phyloP scores from a whole-genome alignment of 1,140 invertebrate species.

The Sinonovacula constricta region DNA sequence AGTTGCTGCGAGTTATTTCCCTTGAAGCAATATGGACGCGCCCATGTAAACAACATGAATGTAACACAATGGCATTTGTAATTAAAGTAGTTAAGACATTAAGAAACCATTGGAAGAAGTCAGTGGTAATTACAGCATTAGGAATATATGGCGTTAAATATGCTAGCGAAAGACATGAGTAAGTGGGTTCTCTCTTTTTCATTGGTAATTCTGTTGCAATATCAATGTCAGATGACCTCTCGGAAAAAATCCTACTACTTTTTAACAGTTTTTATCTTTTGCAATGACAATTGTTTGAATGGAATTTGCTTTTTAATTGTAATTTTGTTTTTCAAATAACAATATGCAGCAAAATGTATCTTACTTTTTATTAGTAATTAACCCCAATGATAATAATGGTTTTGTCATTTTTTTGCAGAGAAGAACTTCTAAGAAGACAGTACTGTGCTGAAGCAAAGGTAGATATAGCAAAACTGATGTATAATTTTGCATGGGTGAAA shows the following conservation, averaged over 20 bases:
- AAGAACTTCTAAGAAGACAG: constrained; percentile 42
- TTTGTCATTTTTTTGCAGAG: constrained; percentile 28
- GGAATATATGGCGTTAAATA: constrained; percentile 29
- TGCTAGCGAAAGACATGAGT: constrained; percentile 34
- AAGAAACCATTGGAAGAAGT: constrained; percentile 47
- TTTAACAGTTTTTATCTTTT: no score
- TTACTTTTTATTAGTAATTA: no score
- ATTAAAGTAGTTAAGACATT: constrained; percentile 31
- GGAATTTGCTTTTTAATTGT: no score
- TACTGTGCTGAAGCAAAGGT: constrained; percentile 52
- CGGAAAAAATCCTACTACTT: no score
- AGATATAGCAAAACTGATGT: no score
- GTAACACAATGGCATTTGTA: constrained; percentile 26
- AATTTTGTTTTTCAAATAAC: background rate
- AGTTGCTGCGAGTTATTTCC: background rate
- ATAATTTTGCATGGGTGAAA: no score
- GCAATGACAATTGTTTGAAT: no score
- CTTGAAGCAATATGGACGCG: constrained; percentile 20
- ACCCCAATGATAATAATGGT: background rate
- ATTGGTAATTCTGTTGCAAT: no score
- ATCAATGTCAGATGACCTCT: no score
- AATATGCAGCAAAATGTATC: no score
- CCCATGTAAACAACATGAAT: constrained; percentile 31
- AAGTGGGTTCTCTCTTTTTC: no score
- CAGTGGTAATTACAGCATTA: constrained; percentile 27